Conservation (phyloP, 2,888 invertebrate genomes). For the Torymus tubicola region DNA sequence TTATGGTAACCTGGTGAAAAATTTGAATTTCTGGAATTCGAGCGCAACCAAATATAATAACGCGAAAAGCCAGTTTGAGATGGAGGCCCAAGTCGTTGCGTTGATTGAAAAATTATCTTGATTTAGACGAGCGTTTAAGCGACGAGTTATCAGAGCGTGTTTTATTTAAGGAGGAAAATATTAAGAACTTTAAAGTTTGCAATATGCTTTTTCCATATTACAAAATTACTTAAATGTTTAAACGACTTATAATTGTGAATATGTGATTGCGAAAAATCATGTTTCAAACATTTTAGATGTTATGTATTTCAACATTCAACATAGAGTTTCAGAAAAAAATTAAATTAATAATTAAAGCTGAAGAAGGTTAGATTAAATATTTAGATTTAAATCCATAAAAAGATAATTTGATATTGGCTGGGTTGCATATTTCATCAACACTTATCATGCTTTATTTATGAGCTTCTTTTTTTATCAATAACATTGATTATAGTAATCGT, state of each 20-base stretch:
- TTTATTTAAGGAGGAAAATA: constrained; percentile 9
- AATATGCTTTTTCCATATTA: constrained; percentile 13
- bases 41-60: not conserved
- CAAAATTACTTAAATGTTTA: not conserved
- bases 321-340: too few relatives aligned
- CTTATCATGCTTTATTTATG: not conserved
- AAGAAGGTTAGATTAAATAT: too few relatives aligned
- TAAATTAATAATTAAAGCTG: too few relatives aligned
- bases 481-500: not conserved
- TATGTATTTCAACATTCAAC: too few relatives aligned
- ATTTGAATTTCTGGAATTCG: constrained; percentile 3
- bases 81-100: constrained; percentile 1
- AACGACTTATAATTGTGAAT: too few relatives aligned
- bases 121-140: constrained; percentile 25
- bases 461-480: not conserved
- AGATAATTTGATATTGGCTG: too few relatives aligned
- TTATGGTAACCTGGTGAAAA: not conserved
- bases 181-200: constrained; percentile 9
- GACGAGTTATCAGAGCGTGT: constrained; percentile 14
- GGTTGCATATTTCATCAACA: constrained; percentile 11
- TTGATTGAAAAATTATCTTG: constrained; percentile 41
- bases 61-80: not conserved
- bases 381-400: too few relatives aligned
- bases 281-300: too few relatives aligned
- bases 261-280: too few relatives aligned